phyloP scores from a whole-genome alignment of 2,113 vertebrate species.

The Pyxicephalus adspersus region DNA sequence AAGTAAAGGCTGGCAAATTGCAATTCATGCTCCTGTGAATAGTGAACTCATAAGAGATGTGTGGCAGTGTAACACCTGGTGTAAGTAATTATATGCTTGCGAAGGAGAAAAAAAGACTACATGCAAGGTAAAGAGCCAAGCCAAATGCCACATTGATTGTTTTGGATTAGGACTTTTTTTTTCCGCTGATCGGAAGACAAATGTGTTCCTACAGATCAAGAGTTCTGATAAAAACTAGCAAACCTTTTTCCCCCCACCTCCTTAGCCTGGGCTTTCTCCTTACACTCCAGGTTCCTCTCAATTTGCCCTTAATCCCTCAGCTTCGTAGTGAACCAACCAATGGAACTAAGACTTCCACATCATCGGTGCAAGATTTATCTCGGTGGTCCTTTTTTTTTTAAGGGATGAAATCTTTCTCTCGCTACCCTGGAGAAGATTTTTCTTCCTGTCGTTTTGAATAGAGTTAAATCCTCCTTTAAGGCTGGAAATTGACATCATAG shows the following conservation, averaged over 20 bases:
- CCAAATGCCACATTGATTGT: conserved; percentile 57
- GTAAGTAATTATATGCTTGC: conserved; percentile 66
- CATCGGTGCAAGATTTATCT: conserved; percentile 36
- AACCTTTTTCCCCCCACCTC: conserved; percentile 48
- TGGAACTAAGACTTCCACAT: conserved; percentile 34
- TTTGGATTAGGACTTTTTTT: conserved; percentile 52
- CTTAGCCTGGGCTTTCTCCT: conserved; percentile 56
- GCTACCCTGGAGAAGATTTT: background rate
- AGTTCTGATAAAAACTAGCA: conserved; percentile 44
- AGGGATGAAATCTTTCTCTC: conserved; percentile 34
- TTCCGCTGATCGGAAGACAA: conserved; percentile 45
- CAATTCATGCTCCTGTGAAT: conserved; percentile 55
- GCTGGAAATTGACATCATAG: conserved; percentile 38
- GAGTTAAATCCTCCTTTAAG: conserved; percentile 16
- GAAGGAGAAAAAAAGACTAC: conserved; percentile 43
- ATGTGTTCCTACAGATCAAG: conserved; percentile 49
- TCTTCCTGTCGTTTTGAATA: conserved; percentile 24
- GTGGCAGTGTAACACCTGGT: conserved; percentile 67
- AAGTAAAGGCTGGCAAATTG: conserved; percentile 61
- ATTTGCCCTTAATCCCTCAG: conserved; percentile 60
- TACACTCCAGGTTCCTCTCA: conserved; percentile 50
- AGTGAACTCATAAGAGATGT: conserved; percentile 59
- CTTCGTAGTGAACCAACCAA: conserved; percentile 31
- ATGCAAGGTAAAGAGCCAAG: conserved; percentile 56
- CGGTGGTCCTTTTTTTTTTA: conserved; percentile 44